Base-by-base conservation (phyloP, 1,140 invertebrate genomes). In the Solenopsis invicta region DNA sequence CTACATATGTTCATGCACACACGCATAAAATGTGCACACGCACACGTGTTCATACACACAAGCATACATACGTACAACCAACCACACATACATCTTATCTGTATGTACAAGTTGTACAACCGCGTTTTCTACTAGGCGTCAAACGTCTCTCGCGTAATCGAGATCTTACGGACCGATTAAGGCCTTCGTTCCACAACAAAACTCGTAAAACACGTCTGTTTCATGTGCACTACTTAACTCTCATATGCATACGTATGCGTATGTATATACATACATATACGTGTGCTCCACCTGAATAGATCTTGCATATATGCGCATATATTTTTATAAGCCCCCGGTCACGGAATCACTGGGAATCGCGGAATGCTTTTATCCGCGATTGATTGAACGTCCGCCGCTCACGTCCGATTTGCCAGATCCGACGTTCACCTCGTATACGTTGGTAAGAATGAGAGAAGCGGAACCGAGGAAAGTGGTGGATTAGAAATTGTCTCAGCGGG, bases 71-170 rank as follows among this genome's bases (percentile, higher is more conserved):
- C 1, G 13, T 37, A 16, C n/a, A 21, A 9, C 2, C 0, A 18
- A 21, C 21, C 29, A 75, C 16, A 9, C 52, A 41, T 24, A 54
- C 48, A 48, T 12, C 9, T 10, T 1, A 56, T 13, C 72, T 75
- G 52, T 59, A 56, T 61, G 59, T 64, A 48, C 24, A 50, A 48
- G 18, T 24, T 61, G 59, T 64, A 48, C 24, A 50, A 48, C 24
- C 41, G 78, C 50, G 21, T 45, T 71, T 81, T 69, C 37, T 67
- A 52, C 62, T 34, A 82, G 52, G 21, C 66, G 21, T 59, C 66
- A 72, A 82, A 72, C n/a, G 34, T 54, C 77, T 54, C 77, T 72
- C 37, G 66, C 37, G 5, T 71, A 69, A 82, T 59, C 21, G 50
- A 21, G 64, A 82, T 29, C 21, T 56, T 13, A 18, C 5, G 24